A percentile compares a stretch with the other conserved stretches of the same genome.
These are phyloP conservation scores for Drosophila kepulauana DNA, from an alignment of 1,140 invertebrate genomes.

Conservation along the genomic window DNA sequence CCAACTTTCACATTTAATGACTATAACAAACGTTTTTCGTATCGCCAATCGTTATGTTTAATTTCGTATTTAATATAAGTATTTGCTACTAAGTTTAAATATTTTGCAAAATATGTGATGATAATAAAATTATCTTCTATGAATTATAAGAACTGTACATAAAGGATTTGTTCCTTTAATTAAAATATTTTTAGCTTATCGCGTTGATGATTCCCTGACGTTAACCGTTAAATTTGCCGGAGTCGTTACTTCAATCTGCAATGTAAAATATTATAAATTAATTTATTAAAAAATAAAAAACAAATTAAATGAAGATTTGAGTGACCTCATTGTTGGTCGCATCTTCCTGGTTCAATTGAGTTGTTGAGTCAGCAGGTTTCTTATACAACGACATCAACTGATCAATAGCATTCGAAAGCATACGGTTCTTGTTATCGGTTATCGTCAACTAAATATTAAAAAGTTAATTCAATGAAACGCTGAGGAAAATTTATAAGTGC, in stretches of 20 bases:
- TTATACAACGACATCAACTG: slow-evolving; percentile 55
- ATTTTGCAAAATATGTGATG: slow-evolving; percentile 7
- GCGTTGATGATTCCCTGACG: slow-evolving; percentile 37
- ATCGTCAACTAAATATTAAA: slow-evolving; percentile 29
- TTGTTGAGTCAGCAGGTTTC: slow-evolving; percentile 28
- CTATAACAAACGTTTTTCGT: slow-evolving; percentile 20
- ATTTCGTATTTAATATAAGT: slow-evolving; percentile 7
- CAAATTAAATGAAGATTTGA: not conserved
- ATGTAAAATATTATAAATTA: not conserved
- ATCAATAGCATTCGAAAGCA: slow-evolving; percentile 52
- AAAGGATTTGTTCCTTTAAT: not conserved
- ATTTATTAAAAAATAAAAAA: not conserved
- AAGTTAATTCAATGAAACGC: slow-evolving; percentile 6
- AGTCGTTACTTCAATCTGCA: slow-evolving; percentile 42
- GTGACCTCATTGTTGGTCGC: slow-evolving; percentile 36
- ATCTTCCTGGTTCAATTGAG: slow-evolving; percentile 31
- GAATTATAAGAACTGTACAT: slow-evolving; percentile 17
- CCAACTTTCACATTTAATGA: slow-evolving; percentile 18
- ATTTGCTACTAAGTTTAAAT: slow-evolving; percentile 14
- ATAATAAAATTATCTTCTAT: slow-evolving; percentile 14
- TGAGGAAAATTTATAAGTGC: not conserved
- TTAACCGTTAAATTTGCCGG: slow-evolving; percentile 46
- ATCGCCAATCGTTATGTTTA: slow-evolving; percentile 4
- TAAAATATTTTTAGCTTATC: slow-evolving; percentile 30
- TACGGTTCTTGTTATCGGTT: slow-evolving; percentile 47